phyloP scores from a whole-genome alignment of 1,140 invertebrate genomes.

The Mycetomoellerius zeteki region DNA sequence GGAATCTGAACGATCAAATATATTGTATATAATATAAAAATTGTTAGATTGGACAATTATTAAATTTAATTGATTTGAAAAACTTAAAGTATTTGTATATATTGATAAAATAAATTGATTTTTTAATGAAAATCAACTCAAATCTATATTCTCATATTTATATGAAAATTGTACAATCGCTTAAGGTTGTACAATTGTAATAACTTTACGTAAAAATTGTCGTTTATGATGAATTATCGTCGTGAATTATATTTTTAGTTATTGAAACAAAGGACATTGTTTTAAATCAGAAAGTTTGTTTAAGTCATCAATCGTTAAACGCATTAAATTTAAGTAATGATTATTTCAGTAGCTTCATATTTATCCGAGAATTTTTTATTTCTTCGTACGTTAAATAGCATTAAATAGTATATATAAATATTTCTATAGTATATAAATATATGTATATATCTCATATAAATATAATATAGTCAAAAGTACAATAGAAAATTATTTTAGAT shows the following conservation, averaged over 20 bases:
- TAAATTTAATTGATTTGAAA: neutral
- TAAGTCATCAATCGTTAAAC: neutral
- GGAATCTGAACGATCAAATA: neutral
- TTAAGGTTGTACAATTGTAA: neutral
- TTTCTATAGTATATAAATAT: neutral
- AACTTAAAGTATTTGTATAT: constrained; percentile 25
- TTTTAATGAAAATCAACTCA: neutral
- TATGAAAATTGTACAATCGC: neutral
- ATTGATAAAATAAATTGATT: constrained; percentile 26
- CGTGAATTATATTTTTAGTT: neutral
- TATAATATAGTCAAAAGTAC: neutral
- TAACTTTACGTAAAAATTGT: neutral
- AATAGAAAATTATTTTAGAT: neutral
- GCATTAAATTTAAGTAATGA: constrained; percentile 1
- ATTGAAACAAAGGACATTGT: neutral
- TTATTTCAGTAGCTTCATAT: neutral
- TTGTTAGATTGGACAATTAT: neutral
- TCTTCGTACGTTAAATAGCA: neutral
- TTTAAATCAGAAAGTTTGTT: neutral
- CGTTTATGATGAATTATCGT: neutral
- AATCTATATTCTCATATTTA: neutral
- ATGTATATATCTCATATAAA: neutral
- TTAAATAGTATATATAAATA: neutral
- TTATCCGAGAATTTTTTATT: neutral
- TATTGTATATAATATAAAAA: neutral